Evolutionary conservation across 2,888 invertebrate genomes (phyloP), one percentile per base, ranked within the genome.

Genomic region (Ichneumoninae sp.): DNA sequence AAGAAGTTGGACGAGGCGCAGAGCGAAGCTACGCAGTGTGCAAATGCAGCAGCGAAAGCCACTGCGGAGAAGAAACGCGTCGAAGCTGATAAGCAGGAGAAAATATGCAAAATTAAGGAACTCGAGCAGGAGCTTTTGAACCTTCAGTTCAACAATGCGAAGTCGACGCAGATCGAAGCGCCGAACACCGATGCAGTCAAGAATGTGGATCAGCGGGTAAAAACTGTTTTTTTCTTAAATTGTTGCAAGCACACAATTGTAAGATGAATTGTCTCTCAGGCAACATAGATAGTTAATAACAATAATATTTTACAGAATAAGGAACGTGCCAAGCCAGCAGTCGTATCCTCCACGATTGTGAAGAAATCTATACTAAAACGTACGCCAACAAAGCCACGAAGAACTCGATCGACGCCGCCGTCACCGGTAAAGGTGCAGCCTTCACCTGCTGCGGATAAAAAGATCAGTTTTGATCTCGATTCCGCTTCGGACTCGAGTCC

Each of bases 361-460:
- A 73, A 81, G 63, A 85, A 83, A 54, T 85, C 85, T 19, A 83
- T 85, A 65, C 70, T 83, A 7, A 81, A 83, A 83, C 66, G 66
- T 26, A 7, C 71, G 19, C 5, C 71, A 10, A 68, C 71, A 10
- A 68, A 66, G 19, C 5, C 47, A 22, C 85, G 85, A 33, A 80
- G 57, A 76, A 44, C 47, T 30, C 79, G 83, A 3, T 80, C 83
- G 44, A 50, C 85, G 44, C 82, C 80, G 10, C 26, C 79, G 16
- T 82, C 85, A 30, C 85, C 81, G 40, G 33, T 50, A 16, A 0
- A 44, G 8, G 3, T 44, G 4, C 69, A 7, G 10, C 44, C 47
- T 10, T 47, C 16, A 10, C 44, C 36, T 50, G 8, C 10, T n/a
- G 7, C 3, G 10, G 54, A 73, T 10, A 82, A 71, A 40, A 85